Conservation (phyloP, 2,113 vertebrate species). For the Coregonus clupeaformis region DNA sequence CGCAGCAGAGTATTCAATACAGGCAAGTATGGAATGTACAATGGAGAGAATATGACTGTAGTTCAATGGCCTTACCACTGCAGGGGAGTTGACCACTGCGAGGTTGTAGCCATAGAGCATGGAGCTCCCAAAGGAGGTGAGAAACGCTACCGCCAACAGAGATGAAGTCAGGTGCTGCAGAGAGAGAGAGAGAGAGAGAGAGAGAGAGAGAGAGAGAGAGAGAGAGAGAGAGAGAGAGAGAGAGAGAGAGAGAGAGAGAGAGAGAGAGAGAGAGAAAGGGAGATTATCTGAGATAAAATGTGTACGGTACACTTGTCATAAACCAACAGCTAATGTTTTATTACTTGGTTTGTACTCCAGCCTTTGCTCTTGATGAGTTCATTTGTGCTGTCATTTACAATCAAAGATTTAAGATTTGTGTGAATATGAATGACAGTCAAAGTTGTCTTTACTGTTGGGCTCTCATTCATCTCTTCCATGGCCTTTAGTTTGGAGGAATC, state of each 20-base stretch:
- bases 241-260: neutral
- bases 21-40: no score
- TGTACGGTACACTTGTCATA: neutral
- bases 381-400: no score
- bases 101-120: slow-evolving; percentile 93
- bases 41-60: neutral
- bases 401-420: no score
- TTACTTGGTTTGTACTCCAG: no score
- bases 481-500: no score
- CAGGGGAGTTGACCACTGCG: slow-evolving; percentile 88
- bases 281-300: neutral
- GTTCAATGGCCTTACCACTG: slow-evolving; percentile 71
- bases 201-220: neutral
- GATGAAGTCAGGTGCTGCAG: slow-evolving; percentile 80
- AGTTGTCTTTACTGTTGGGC: no score
- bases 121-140: slow-evolving; percentile 90
- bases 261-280: neutral
- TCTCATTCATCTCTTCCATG: no score
- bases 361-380: no score
- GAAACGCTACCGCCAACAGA: slow-evolving; percentile 79
- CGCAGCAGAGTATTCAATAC: no score
- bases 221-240: neutral
- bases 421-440: no score
- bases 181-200: neutral
- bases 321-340: no score